These are phyloP conservation scores for Xestia sexstrigata DNA, from an alignment of 2,888 invertebrate genomes.

Conservation along the genomic window DNA sequence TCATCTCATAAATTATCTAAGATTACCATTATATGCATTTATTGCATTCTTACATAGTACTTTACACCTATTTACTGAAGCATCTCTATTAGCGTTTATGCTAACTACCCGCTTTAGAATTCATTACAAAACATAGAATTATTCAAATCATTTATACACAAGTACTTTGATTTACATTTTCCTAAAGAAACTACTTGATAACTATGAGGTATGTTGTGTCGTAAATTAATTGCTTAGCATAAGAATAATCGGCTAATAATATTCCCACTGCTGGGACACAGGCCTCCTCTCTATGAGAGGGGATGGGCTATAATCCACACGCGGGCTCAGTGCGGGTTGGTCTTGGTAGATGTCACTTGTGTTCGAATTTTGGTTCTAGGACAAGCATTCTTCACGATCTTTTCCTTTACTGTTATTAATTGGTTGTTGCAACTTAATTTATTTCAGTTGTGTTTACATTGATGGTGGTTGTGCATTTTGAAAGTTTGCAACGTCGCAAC, in stretches of 20 bases:
- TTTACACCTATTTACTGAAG: slow-evolving; percentile 50
- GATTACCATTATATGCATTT: slow-evolving; percentile 47
- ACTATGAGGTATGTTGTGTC: slow-evolving; percentile 1
- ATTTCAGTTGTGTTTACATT: background rate
- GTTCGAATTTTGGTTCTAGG: no score
- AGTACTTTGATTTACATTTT: slow-evolving; percentile 49
- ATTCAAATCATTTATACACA: slow-evolving; percentile 54
- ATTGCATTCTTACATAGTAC: slow-evolving; percentile 49
- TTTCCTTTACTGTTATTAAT: no score
- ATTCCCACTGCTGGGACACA: no score
- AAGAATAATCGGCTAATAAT: background rate
- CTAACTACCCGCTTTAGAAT: slow-evolving; percentile 54
- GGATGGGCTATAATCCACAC: no score
- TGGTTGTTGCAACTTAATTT: background rate
- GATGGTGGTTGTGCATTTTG: background rate
- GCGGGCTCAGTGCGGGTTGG: no score
- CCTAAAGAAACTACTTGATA: slow-evolving; percentile 23
- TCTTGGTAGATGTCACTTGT: no score
- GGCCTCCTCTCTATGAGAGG: no score
- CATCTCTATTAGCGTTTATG: slow-evolving; percentile 57
- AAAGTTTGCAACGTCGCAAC: background rate
- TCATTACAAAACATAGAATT: slow-evolving; percentile 57
- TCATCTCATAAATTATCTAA: slow-evolving; percentile 43
- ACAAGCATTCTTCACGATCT: no score
- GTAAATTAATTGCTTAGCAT: slow-evolving; percentile 25